phyloP scores from a whole-genome alignment of 2,113 vertebrate genomes.

The Pavo muticus region DNA sequence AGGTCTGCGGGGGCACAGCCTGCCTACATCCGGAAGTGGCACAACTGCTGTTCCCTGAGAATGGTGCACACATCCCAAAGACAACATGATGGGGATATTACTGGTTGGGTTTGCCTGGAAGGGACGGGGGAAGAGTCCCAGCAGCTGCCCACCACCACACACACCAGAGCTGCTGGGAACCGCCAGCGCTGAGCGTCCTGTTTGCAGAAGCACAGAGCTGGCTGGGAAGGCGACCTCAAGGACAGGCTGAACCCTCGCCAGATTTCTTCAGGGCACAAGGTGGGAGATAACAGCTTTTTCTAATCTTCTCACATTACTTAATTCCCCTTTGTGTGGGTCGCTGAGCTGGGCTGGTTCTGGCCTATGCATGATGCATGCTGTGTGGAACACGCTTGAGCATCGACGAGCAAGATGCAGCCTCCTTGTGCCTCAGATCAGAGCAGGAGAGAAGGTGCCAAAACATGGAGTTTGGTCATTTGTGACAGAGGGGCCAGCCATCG shows the following conservation, averaged over 20 bases:
- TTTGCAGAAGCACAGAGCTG: background rate
- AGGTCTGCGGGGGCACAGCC: background rate
- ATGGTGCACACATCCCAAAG: background rate
- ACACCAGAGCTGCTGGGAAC: background rate
- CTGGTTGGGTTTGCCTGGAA: background rate
- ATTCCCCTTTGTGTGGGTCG: accelerated
- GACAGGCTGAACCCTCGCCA: background rate
- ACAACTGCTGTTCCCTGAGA: accelerated
- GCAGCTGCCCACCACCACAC: background rate
- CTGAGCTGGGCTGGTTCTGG: background rate
- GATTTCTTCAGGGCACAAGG: background rate
- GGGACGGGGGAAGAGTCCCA: background rate
- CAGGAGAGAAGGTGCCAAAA: background rate
- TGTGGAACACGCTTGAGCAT: accelerated
- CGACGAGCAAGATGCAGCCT: accelerated
- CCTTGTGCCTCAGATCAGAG: background rate
- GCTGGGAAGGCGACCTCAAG: background rate
- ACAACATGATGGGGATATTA: background rate
- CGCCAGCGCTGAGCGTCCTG: background rate
- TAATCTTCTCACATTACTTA: background rate
- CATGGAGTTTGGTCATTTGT: accelerated
- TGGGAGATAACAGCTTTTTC: background rate
- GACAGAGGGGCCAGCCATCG: accelerated
- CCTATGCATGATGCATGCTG: too few relatives aligned
- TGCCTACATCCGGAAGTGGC: background rate